These are phyloP conservation scores for Watsonalla cultraria DNA, from an alignment of 2,888 invertebrate genomes.

Conservation along the genomic window DNA sequence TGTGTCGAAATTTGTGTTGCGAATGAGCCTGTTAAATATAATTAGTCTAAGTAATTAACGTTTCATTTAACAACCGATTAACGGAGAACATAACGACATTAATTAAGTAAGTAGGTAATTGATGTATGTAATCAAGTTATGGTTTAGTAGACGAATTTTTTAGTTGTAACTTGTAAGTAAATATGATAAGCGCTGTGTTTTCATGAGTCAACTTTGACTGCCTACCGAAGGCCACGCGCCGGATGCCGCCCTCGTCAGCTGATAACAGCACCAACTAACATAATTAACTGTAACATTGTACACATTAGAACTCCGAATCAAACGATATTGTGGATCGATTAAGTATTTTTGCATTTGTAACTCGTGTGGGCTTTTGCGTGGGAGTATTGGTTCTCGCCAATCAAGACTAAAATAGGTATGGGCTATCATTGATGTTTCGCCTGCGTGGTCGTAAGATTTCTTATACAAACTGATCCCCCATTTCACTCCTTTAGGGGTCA, in stretches of 20 bases:
- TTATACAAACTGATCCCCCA: no score
- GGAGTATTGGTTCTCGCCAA: not conserved
- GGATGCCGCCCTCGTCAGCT: slow-evolving; percentile 48
- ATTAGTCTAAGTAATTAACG: no score
- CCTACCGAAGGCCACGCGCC: slow-evolving; percentile 47
- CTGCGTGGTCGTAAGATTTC: no score
- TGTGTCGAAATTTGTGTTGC: not conserved
- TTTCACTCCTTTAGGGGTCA: no score
- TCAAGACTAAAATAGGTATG: no score
- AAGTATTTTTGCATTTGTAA: not conserved
- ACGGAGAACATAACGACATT: no score
- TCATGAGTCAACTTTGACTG: slow-evolving; percentile 48
- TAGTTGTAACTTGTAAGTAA: slow-evolving; percentile 37
- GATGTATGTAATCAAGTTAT: no score
- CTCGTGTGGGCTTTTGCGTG: not conserved
- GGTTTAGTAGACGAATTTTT: not conserved
- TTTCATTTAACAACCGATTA: no score
- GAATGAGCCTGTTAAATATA: no score
- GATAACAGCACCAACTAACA: slow-evolving; percentile 41
- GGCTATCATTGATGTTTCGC: no score
- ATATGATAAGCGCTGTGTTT: slow-evolving; percentile 36
- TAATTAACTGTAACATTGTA: slow-evolving; percentile 16
- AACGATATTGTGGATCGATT: not conserved
- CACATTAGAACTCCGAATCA: not conserved
- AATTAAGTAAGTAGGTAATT: no score